These are phyloP conservation scores for Sarcophaga subvicina DNA, from an alignment of 2,888 invertebrate species.

Conservation along the genomic window DNA sequence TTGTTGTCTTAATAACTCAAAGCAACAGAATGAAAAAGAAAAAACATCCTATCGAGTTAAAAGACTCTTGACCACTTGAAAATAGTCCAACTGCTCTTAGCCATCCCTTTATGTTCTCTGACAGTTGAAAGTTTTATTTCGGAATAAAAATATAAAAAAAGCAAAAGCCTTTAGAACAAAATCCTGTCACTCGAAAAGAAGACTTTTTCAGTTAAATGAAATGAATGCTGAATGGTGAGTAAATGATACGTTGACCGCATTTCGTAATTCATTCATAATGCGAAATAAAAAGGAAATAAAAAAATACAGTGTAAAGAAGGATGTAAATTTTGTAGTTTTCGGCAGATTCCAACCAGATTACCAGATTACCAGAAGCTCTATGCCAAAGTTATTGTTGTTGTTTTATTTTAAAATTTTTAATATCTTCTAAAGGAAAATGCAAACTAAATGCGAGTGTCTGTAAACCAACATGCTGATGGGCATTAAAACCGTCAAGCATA, in stretches of 20 bases:
- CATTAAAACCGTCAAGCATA: background rate
- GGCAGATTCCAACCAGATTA: background rate
- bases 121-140: constrained; percentile 23
- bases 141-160: constrained; percentile 3
- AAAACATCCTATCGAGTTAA: constrained; percentile 16
- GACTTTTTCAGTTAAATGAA: background rate
- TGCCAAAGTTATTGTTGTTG: background rate
- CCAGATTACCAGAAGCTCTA: background rate
- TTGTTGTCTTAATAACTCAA: constrained; percentile 1
- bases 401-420: background rate
- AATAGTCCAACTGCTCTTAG: constrained; percentile 38
- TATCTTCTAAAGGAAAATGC: too few relatives aligned
- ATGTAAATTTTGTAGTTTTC: background rate
- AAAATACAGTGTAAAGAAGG: background rate
- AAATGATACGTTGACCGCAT: background rate
- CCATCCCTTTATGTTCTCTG: constrained; percentile 46
- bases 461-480: background rate
- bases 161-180: background rate
- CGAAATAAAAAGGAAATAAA: background rate
- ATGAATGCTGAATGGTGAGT: constrained; percentile 20
- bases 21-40: background rate
- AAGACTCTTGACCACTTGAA: constrained; percentile 16
- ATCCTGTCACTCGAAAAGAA: background rate
- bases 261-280: constrained; percentile 20
- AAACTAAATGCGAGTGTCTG: background rate